phyloP scores from a whole-genome alignment of 2,888 invertebrate genomes.

The Dione vanillae region DNA sequence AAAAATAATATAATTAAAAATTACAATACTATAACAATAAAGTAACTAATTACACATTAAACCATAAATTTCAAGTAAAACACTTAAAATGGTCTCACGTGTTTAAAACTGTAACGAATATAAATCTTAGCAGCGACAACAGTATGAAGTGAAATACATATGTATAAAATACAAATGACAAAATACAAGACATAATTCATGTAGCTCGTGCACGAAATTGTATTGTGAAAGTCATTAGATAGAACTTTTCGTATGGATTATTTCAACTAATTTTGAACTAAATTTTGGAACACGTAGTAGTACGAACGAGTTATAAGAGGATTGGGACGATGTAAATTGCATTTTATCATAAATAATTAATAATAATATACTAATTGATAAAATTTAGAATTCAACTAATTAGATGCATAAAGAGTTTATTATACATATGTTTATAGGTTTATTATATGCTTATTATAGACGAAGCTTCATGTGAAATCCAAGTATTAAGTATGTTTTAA shows the following conservation, averaged over 20 bases:
- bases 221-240: conserved; percentile 23
- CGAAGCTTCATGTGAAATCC: no score
- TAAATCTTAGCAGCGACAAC: conserved; percentile 17
- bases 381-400: no score
- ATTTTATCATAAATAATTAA: not conserved
- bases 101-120: not conserved
- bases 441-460: no score
- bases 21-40: not conserved
- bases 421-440: no score
- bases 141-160: conserved; percentile 7
- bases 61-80: conserved; percentile 44
- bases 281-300: not conserved
- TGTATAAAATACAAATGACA: conserved; percentile 21
- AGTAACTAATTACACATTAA: not conserved
- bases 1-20: not conserved
- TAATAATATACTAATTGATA: no score
- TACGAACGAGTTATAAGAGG: not conserved
- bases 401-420: no score
- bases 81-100: conserved; percentile 15
- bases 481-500: no score
- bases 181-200: conserved; percentile 17
- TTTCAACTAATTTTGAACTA: conserved; percentile 1
- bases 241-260: conserved; percentile 14
- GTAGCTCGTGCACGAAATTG: conserved; percentile 19
- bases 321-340: not conserved